These are phyloP conservation scores for Caenorhabditis parvicauda DNA, from an alignment of 2,888 invertebrate genomes.

Conservation along the genomic window DNA sequence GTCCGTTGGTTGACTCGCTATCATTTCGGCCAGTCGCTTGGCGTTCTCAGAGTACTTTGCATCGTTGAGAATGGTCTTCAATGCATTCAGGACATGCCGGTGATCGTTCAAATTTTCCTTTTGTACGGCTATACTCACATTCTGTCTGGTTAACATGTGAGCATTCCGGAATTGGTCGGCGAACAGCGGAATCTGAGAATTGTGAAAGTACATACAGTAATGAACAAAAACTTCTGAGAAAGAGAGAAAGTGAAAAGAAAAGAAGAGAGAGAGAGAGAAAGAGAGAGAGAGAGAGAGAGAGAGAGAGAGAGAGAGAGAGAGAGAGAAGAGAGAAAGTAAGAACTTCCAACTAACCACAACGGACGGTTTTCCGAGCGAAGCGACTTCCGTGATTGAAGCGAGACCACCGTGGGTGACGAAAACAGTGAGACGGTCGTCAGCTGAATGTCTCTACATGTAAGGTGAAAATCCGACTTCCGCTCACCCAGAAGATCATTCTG, in stretches of 20 bases:
- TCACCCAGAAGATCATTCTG: slow-evolving; percentile 35
- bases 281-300: not conserved
- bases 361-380: slow-evolving; percentile 15
- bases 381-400: slow-evolving; percentile 9
- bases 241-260: not conserved
- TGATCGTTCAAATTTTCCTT: no score
- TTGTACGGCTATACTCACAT: no score
- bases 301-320: no score
- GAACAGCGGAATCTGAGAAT: slow-evolving; percentile 17
- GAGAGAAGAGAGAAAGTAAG: not conserved
- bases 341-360: slow-evolving; percentile 6
- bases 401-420: slow-evolving; percentile 25
- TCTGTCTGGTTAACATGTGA: slow-evolving; percentile 7
- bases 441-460: not conserved
- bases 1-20: slow-evolving; percentile 24
- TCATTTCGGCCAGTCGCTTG: slow-evolving; percentile 17
- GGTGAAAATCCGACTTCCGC: not conserved
- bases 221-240: not conserved
- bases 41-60: slow-evolving; percentile 14
- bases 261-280: not conserved
- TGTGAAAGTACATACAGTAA: no score
- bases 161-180: slow-evolving; percentile 21
- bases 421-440: slow-evolving; percentile 9
- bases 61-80: no score
- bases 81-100: no score